These are phyloP conservation scores for Semicossyphus pulcher DNA, from an alignment of 2,113 vertebrate genomes.

Conservation along the genomic window DNA sequence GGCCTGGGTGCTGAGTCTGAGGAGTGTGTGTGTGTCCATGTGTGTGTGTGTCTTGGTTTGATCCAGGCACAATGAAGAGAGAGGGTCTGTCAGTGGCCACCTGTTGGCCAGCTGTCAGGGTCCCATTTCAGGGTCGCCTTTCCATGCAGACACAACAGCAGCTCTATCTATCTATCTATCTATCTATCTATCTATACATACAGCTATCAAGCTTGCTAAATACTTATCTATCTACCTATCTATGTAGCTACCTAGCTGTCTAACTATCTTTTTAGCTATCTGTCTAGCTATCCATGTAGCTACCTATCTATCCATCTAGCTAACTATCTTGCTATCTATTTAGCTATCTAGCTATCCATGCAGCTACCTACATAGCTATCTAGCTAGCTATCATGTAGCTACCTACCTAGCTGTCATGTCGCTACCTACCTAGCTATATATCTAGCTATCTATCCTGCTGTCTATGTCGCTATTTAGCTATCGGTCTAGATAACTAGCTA, in stretches of 20 bases:
- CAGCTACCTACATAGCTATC: no score
- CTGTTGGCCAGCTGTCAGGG: constrained; percentile 85
- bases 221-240: constrained; percentile 18
- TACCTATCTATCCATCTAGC: no score
- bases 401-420: no score
- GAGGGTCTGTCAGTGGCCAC: constrained; percentile 83
- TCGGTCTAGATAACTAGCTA: neutral
- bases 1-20: constrained; percentile 54
- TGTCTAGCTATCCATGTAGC: neutral
- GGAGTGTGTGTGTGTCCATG: constrained; percentile 29
- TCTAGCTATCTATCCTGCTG: no score
- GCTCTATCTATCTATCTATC: constrained; percentile 16
- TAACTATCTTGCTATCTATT: neutral
- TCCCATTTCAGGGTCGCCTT: constrained; percentile 82
- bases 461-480: no score
- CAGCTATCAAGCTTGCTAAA: constrained; percentile 4
- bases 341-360: neutral
- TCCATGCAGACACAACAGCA: constrained; percentile 50
- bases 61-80: constrained; percentile 79
- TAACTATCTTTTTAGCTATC: constrained; percentile 7
- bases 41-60: constrained; percentile 58
- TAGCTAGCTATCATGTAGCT: no score
- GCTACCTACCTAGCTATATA: no score
- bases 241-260: constrained; percentile 6
- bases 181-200: constrained; percentile 16